Conservation (phyloP, 2,797 vertebrate species). For the Melanotaenia parkinsoni region DNA sequence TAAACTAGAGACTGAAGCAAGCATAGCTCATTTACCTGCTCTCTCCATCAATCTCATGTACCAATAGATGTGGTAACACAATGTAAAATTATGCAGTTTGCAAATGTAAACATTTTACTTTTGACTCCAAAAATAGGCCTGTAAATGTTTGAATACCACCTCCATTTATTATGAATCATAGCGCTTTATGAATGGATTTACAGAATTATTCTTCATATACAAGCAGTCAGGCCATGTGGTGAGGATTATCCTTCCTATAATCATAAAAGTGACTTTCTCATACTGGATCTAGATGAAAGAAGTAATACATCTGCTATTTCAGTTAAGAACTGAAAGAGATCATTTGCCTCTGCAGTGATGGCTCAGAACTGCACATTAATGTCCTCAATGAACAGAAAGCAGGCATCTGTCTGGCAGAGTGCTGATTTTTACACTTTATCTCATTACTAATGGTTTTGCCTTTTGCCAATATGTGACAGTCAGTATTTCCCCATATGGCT, state of each 20-base stretch:
- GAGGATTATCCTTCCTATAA: background rate
- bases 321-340: background rate
- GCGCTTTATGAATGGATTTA: background rate
- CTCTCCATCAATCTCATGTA: background rate
- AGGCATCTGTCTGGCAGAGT: slow-evolving; percentile 42
- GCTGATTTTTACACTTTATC: slow-evolving; percentile 45
- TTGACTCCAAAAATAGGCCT: background rate
- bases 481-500: slow-evolving; percentile 72
- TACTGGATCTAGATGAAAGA: background rate
- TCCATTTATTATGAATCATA: too few relatives aligned
- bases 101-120: background rate
- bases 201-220: background rate
- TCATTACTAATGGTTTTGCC: slow-evolving; percentile 52
- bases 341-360: slow-evolving; percentile 3
- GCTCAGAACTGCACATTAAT: slow-evolving; percentile 17
- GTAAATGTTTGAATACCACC: slow-evolving; percentile 1
- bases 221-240: background rate
- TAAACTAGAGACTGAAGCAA: background rate
- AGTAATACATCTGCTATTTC: background rate
- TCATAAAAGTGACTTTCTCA: background rate
- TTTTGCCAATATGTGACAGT: slow-evolving; percentile 48
- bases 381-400: slow-evolving; percentile 22
- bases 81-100: background rate
- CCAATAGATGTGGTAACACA: background rate
- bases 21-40: background rate